Evolutionary conservation across 53 echinoderm and acorn worm species (phyloP).

Genomic region (Patiria pectinifera): DNA sequence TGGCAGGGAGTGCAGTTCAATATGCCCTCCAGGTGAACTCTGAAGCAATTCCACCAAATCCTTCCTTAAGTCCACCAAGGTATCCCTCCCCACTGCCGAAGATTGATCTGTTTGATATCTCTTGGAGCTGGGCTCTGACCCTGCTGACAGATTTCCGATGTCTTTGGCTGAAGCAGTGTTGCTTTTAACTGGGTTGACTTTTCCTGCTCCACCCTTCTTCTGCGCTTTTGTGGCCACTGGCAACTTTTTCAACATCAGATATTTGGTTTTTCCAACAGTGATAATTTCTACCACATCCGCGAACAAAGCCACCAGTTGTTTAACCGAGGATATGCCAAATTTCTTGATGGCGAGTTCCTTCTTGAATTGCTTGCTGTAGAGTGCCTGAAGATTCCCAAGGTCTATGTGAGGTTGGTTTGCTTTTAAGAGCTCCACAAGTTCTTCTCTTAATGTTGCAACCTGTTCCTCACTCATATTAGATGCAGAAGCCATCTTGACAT

Average conservation of each 20-base stretch:
- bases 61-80: background rate
- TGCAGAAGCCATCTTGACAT: constrained; percentile 10
- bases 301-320: constrained; percentile 25
- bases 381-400: constrained; percentile 9
- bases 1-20: background rate
- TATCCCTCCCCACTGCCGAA: too few relatives aligned
- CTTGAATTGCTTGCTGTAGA: constrained; percentile 13
- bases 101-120: background rate
- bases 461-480: constrained; percentile 1
- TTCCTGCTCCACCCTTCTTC: background rate
- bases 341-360: constrained; percentile 26
- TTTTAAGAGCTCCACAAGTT: constrained; percentile 21
- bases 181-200: background rate
- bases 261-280: background rate
- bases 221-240: background rate
- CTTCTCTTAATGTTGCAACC: constrained; percentile 8
- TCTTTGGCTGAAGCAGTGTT: background rate
- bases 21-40: background rate
- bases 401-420: constrained; percentile 7
- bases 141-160: background rate
- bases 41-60: constrained; percentile 30
- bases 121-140: background rate
- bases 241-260: constrained; percentile 6
- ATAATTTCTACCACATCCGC: constrained; percentile 14
- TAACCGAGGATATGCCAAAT: constrained; percentile 38